Evolutionary conservation across 2,113 vertebrate species (phyloP).

Genomic region (Urocolius indicus): DNA sequence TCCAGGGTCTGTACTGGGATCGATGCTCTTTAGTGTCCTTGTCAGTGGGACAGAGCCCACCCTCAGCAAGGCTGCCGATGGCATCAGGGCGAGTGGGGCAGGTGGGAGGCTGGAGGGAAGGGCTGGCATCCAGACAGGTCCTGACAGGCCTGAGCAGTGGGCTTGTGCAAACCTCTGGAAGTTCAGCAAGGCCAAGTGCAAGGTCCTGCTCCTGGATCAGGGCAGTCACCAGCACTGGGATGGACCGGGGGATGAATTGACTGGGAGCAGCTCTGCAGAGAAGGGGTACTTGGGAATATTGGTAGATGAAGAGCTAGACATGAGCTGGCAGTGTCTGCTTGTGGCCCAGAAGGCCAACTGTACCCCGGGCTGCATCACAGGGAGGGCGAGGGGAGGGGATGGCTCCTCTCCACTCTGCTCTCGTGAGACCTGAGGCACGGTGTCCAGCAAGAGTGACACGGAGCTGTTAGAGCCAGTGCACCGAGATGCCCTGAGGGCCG

Average conservation of each 20-base stretch:
- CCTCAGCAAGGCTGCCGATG: background rate
- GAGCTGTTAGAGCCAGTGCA: too few species aligned
- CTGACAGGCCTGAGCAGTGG: background rate
- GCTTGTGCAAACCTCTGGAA: too few species aligned
- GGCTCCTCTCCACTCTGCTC: too few species aligned
- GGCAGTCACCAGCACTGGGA: background rate
- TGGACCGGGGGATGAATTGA: background rate
- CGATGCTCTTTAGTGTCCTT: background rate
- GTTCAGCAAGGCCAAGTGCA: too few species aligned
- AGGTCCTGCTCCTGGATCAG: background rate
- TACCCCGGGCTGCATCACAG: too few species aligned
- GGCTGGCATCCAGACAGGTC: background rate
- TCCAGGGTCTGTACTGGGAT: accelerated
- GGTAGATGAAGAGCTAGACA: too few species aligned
- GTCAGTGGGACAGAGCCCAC: background rate
- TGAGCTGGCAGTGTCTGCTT: too few species aligned
- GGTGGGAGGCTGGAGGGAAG: background rate
- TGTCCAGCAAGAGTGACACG: too few species aligned
- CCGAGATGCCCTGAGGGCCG: too few species aligned
- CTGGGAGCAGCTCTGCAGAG: background rate
- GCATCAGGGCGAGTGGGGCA: background rate
- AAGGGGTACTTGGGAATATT: background rate
- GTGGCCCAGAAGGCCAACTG: too few species aligned
- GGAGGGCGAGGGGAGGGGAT: too few species aligned
- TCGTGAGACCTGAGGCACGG: too few species aligned